Conservation (phyloP, 2,888 invertebrate genomes). For the Hirtodrosophila trivittata region DNA sequence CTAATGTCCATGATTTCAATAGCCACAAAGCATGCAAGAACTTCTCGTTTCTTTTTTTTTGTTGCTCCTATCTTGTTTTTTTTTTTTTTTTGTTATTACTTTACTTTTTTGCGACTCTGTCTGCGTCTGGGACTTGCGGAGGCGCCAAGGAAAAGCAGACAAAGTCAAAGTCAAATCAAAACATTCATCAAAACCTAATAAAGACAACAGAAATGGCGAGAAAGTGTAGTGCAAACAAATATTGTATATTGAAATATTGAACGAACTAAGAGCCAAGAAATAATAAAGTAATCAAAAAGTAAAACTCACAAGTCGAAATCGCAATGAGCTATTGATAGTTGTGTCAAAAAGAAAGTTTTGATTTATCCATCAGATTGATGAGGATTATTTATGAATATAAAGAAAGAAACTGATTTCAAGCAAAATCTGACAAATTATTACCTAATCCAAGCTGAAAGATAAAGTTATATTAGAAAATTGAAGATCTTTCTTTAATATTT, state of each 20-base stretch:
- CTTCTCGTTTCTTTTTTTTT: conserved; percentile 2
- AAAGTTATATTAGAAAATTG: too few species aligned
- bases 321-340: too few species aligned
- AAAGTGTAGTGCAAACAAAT: background rate
- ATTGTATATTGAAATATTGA: background rate
- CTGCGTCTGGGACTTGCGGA: conserved; percentile 2
- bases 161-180: conserved; percentile 41
- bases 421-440: too few species aligned
- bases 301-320: too few species aligned
- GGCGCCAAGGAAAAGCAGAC: conserved; percentile 1
- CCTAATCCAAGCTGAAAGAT: too few species aligned
- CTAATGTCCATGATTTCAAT: conserved; percentile 39
- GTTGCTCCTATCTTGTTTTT: background rate
- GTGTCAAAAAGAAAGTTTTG: too few species aligned
- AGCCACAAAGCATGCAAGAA: conserved; percentile 39
- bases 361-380: too few species aligned
- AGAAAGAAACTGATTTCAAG: too few species aligned
- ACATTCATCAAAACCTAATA: conserved; percentile 50
- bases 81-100: background rate
- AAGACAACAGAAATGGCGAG: conserved; percentile 25
- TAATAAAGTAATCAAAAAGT: too few species aligned
- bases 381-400: too few species aligned
- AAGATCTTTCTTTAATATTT: too few species aligned
- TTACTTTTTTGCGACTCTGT: conserved; percentile 3
- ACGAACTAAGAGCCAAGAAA: background rate